These are phyloP conservation scores for Clanis bilineata DNA, from an alignment of 2,888 invertebrate genomes.

Conservation along the genomic window DNA sequence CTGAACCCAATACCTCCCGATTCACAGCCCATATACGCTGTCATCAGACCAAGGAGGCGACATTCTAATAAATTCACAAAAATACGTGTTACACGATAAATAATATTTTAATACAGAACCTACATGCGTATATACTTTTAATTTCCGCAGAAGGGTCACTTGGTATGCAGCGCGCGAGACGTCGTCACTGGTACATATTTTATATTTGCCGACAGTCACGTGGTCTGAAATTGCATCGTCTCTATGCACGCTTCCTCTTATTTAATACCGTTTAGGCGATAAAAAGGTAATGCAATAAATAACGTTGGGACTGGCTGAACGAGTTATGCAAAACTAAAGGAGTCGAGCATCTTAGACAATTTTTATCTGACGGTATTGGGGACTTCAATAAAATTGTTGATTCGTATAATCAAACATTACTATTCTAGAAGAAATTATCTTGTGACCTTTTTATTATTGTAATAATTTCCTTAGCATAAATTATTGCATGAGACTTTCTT, in stretches of 20 bases:
- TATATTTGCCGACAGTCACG: constrained; percentile 71
- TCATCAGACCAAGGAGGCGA: no score
- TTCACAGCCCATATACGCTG: no score
- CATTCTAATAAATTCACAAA: no score
- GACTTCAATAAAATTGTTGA: no score
- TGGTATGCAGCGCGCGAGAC: constrained; percentile 55
- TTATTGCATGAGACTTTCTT: no score
- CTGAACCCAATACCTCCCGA: no score
- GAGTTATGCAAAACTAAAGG: background rate
- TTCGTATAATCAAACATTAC: no score
- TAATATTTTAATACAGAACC: background rate
- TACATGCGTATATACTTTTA: constrained; percentile 46
- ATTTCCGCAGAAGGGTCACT: constrained; percentile 63
- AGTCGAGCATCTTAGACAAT: background rate
- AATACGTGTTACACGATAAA: background rate
- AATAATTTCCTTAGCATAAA: no score
- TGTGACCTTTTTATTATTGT: no score
- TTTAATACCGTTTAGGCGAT: constrained; percentile 5
- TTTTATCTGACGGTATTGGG: background rate
- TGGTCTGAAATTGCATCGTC: constrained; percentile 61
- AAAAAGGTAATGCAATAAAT: constrained; percentile 16
- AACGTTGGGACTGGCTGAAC: background rate
- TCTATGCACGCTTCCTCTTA: constrained; percentile 6
- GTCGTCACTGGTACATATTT: constrained; percentile 60
- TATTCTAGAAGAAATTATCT: no score